phyloP scores from a whole-genome alignment of 2,888 invertebrate genomes.

The Druceiella hillmani region DNA sequence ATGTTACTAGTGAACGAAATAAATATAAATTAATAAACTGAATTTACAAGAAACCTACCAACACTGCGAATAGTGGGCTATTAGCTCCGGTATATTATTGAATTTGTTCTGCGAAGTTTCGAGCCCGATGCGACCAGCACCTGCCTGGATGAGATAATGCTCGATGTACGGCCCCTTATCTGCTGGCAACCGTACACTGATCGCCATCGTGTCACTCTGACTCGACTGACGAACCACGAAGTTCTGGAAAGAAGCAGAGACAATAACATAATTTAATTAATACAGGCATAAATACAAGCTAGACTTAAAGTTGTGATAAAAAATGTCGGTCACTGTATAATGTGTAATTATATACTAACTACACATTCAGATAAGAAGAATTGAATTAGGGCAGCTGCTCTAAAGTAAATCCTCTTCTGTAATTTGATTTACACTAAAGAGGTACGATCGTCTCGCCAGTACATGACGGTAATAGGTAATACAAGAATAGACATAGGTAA shows the following conservation, averaged over 20 bases:
- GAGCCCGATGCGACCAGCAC: slow-evolving; percentile 73
- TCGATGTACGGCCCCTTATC: slow-evolving; percentile 90
- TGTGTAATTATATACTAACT: too few relatives aligned
- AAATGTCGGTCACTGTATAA: too few relatives aligned
- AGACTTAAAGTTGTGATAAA: too few relatives aligned
- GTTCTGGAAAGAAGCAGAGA: slow-evolving; percentile 55
- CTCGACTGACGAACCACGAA: slow-evolving; percentile 94
- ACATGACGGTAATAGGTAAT: too few relatives aligned
- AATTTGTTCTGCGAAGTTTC: slow-evolving; percentile 94
- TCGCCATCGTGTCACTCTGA: slow-evolving; percentile 90
- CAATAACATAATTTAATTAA: too few relatives aligned
- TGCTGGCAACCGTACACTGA: slow-evolving; percentile 83
- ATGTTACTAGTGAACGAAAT: background rate
- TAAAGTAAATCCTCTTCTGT: too few relatives aligned
- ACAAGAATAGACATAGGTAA: too few relatives aligned
- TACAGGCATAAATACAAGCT: too few relatives aligned
- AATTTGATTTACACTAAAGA: too few relatives aligned
- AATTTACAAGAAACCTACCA: slow-evolving; percentile 52
- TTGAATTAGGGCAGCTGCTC: too few relatives aligned
- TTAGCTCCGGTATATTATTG: slow-evolving; percentile 85
- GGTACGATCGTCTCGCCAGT: too few relatives aligned
- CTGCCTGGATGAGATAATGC: slow-evolving; percentile 91
- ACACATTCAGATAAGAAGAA: too few relatives aligned
- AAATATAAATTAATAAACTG: background rate
- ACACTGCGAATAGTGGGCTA: slow-evolving; percentile 91